Evolutionary conservation across 2,888 invertebrate genomes (phyloP), one percentile per base, ranked within the genome.

Genomic region (Caenorhabditis doughertyi): DNA sequence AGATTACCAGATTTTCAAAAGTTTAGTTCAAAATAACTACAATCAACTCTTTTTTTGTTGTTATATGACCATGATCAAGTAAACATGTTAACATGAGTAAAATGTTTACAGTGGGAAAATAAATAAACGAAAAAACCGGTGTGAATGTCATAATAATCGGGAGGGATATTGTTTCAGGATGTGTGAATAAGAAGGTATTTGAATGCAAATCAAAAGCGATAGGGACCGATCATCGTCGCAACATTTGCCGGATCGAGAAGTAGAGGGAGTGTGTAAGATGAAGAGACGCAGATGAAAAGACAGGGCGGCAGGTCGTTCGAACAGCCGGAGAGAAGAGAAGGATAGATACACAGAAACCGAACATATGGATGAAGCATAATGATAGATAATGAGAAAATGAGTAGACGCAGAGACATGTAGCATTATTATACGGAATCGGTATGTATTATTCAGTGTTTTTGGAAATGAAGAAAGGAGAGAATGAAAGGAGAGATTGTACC

Each of bases 401-500:
- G 42, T n/a, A 65, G 65, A 74, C 65, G 35, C 65, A 74, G 73
- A 56, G 44, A 42, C 23, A 47, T 44, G 51, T 29, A 53, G 56
- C 47, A 74, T 65, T 65, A 64, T 64, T 51, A 65, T 64, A 73
- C 64, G n/a, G 74, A 64, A 56, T 65, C n/a, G 18, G 64, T 56
- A 74, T 74, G 74, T 65, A 74, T 74, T 74, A 74, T 74, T 74
- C 74, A 74, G 53, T 74, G 74, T 74, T 74, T 74, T 74, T 74
- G 74, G 64, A 73, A 64, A 29, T 44, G 55, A 32, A 53, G 25
- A 49, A 49, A 25, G n/a, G n/a, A n/a, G 55, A 47, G 60, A 49
- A 51, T 32, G 60, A 53, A 32, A 53, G 67, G 44, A 51, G 67
- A 67, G 67, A 51, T 42, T 53, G 44, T 42, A 55, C 23, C 23